phyloP scores from a whole-genome alignment of 2,888 invertebrate species.

The Melanargia galathea region DNA sequence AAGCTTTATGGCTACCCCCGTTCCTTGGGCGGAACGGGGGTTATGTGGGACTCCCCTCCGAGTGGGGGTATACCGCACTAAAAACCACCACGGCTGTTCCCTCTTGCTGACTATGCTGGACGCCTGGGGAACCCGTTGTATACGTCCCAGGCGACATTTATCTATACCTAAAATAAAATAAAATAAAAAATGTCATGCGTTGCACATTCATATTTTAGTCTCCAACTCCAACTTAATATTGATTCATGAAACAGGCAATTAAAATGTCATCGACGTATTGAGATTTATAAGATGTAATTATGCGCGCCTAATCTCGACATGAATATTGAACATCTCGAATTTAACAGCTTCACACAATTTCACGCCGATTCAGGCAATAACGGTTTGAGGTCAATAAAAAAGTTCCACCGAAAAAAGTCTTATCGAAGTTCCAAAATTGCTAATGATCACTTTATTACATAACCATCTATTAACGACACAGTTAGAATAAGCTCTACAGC shows the following conservation, averaged over 20 bases:
- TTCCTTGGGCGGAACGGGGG: too few species aligned
- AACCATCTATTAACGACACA: background rate
- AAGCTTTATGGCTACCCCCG: too few species aligned
- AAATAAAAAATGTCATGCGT: slow-evolving; percentile 5
- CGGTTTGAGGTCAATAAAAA: slow-evolving; percentile 45
- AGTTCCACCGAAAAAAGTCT: slow-evolving; percentile 10
- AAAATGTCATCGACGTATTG: slow-evolving; percentile 74
- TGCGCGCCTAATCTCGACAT: slow-evolving; percentile 69
- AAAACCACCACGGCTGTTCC: too few species aligned
- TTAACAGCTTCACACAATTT: slow-evolving; percentile 68
- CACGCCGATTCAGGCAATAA: slow-evolving; percentile 51
- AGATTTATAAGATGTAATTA: slow-evolving; percentile 78
- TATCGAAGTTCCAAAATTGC: slow-evolving; percentile 10
- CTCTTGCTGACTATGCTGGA: too few species aligned
- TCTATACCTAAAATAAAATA: too few species aligned
- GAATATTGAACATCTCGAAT: slow-evolving; percentile 69
- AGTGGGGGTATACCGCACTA: too few species aligned
- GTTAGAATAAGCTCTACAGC: background rate
- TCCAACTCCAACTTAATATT: slow-evolving; percentile 46
- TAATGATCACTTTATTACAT: slow-evolving; percentile 7
- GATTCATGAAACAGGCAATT: slow-evolving; percentile 73
- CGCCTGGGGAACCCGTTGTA: too few species aligned
- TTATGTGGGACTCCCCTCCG: too few species aligned
- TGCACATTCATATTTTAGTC: slow-evolving; percentile 16
- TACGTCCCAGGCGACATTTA: too few species aligned